Conservation (phyloP, 2,797 vertebrate genomes). For the Paratrypauchen microcephalus region DNA sequence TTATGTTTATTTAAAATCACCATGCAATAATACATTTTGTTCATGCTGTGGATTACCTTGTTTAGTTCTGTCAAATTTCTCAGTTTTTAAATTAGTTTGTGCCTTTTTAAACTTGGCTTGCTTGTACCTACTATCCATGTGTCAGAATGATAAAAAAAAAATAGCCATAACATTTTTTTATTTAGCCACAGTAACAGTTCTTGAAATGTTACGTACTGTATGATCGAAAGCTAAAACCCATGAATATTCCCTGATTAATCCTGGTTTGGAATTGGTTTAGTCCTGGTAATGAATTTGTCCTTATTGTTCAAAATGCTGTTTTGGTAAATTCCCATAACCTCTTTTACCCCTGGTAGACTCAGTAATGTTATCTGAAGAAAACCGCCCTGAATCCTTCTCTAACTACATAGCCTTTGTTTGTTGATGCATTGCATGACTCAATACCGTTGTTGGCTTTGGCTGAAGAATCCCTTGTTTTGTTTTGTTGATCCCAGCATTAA, state of each 20-base stretch:
- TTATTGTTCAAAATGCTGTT: not conserved
- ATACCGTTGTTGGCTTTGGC: constrained; percentile 31
- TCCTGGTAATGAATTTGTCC: not conserved
- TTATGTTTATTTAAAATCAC: no score
- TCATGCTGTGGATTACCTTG: not conserved
- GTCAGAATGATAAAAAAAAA: no score
- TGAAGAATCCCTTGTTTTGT: constrained; percentile 35
- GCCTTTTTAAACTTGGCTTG: not conserved
- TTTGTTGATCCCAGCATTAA: constrained; percentile 46
- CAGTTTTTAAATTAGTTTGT: not conserved
- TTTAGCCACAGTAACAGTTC: no score
- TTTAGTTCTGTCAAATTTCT: not conserved
- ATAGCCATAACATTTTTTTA: no score
- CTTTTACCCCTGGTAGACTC: constrained; percentile 27
- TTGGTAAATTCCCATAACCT: not conserved
- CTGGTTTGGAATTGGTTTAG: not conserved
- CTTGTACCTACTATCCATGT: not conserved
- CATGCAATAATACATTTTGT: no score
- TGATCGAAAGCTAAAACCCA: no score
- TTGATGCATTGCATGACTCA: constrained; percentile 25
- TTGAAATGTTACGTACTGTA: no score
- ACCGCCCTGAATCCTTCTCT: constrained; percentile 23
- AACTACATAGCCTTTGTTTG: constrained; percentile 17
- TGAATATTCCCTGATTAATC: no score
- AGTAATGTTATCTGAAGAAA: constrained; percentile 21